phyloP scores from a whole-genome alignment of 2,113 vertebrate species.

The Probosciger aterrimus region DNA sequence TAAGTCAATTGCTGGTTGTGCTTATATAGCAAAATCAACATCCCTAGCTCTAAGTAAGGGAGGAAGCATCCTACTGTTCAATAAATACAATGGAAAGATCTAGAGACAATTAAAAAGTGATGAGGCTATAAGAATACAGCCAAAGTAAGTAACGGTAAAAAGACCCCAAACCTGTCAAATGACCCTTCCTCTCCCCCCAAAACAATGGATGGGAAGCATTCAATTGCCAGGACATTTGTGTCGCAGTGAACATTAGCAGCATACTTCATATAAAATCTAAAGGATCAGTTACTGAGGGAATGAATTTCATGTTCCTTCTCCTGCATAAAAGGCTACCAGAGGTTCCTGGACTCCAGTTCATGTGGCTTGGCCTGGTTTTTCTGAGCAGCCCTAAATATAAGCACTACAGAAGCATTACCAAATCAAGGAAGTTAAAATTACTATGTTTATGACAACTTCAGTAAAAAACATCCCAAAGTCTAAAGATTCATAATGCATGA shows the following conservation, averaged over 20 bases:
- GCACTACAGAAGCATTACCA: neutral
- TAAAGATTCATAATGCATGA: constrained; percentile 7
- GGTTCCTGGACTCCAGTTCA: neutral
- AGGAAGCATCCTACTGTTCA: neutral
- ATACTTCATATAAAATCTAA: neutral
- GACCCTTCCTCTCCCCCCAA: neutral
- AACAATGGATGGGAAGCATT: constrained; percentile 4
- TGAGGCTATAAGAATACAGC: constrained; percentile 5
- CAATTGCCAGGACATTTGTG: neutral
- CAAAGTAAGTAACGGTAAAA: neutral
- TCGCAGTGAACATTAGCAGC: neutral
- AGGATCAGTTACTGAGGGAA: neutral
- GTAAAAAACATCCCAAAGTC: constrained; percentile 21
- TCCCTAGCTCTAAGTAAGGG: neutral
- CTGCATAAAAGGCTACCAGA: neutral
- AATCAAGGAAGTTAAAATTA: constrained; percentile 25
- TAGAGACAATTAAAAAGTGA: neutral
- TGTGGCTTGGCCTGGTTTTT: neutral
- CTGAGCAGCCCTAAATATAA: neutral
- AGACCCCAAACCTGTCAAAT: neutral
- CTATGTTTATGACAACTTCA: neutral
- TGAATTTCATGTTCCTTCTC: neutral
- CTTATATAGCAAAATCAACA: neutral
- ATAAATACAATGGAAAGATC: neutral
- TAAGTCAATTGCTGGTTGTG: neutral